phyloP scores from a whole-genome alignment of 2,113 vertebrate species.

The Ammospiza nelsoni region DNA sequence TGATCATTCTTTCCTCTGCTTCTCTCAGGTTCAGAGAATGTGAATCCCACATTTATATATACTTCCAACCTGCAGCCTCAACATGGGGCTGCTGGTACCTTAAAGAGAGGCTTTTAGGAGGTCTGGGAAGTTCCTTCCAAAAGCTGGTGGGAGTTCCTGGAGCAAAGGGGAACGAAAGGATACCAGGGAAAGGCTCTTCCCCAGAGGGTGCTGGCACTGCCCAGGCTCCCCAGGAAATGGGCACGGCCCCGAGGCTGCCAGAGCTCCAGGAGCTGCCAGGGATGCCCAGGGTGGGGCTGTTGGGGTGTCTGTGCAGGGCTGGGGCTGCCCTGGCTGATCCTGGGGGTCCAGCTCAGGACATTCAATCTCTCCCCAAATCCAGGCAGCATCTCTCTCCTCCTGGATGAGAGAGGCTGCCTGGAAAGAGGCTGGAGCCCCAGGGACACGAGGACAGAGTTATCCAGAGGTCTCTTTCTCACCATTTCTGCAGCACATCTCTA shows the following conservation, averaged over 20 bases:
- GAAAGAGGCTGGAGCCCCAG: neutral
- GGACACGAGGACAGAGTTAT: neutral
- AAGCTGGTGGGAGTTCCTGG: neutral
- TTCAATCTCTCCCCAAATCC: neutral
- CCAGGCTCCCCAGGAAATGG: neutral
- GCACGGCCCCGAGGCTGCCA: neutral
- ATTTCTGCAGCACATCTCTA: neutral
- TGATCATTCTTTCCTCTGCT: too few relatives aligned
- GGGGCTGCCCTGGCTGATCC: rapidly evolving
- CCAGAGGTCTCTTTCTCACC: neutral
- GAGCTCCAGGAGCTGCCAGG: neutral
- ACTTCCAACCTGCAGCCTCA: rapidly evolving
- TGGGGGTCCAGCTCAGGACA: neutral
- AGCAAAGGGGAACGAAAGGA: neutral
- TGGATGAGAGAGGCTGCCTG: neutral
- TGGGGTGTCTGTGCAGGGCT: neutral
- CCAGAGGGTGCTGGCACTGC: neutral
- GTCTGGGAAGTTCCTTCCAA: neutral
- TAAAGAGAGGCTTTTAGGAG: neutral
- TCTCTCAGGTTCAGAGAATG: too few relatives aligned
- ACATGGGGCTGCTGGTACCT: neutral
- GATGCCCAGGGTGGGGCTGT: neutral
- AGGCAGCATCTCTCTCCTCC: neutral
- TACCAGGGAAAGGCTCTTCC: neutral
- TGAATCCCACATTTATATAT: neutral